Base-by-base conservation (phyloP, 2,888 invertebrate species). In the Oscheius onirici region DNA sequence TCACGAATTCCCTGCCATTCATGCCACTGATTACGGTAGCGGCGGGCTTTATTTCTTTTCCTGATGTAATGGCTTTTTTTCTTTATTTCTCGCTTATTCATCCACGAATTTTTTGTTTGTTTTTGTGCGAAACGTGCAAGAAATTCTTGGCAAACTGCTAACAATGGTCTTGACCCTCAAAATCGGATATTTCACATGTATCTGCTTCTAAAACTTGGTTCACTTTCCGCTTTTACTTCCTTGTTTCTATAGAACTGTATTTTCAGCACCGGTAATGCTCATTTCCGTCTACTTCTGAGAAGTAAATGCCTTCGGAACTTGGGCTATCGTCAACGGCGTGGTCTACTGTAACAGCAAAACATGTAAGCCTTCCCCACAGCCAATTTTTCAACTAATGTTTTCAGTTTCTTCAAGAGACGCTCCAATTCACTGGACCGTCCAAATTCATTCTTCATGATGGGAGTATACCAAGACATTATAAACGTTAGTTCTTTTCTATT, bases 251-350 rank as follows among this genome's bases (percentile, higher is more conserved):
- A 34, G 8, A 8, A 34, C 34, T 6, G 34, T n/a, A n/a, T 34
- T 34, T 58, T 40, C 40, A 58, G 58, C 58, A n/a, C 17, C 17
- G n/a, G 58, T 58, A 58, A 58, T 58, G 58, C 49, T 63, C 26
- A 49, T 46, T 24, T 44, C n/a, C 15, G 20, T 26, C n/a, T n/a
- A 26, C 20, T 44, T 13, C 26, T 13, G 46, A n/a, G 13, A 17
- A 52, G 11, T 24, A n/a, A 46, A 63, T 63, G 63, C 63, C 63
- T 63, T 63, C 63, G 13, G 63, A 63, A 49, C 17, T 63, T 28
- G 46, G 63, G 44, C 46, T 63, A 2, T 34, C 58, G 17, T 41
- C 63, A 17, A 22, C 46, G 2, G 26, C 26, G n/a, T 28, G 49
- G 26, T 44, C 17, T n/a, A 49, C 63, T 11, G 63, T 34, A 34